phyloP scores from a whole-genome alignment of 2,888 invertebrate species.

The Amiota minor region DNA sequence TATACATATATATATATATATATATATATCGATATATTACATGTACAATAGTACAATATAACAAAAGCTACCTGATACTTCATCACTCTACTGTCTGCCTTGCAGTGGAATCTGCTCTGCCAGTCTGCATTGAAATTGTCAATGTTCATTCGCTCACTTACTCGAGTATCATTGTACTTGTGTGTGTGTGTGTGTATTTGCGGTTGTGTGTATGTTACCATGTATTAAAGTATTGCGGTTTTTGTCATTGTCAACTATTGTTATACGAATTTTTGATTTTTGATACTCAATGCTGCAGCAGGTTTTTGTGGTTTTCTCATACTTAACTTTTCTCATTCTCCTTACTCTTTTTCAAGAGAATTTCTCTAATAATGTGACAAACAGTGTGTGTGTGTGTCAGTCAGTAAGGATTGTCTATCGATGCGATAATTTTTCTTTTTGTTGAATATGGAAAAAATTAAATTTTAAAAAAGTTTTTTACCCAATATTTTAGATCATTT shows the following conservation, averaged over 20 bases:
- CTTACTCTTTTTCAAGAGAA: too few species aligned
- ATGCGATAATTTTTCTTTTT: too few species aligned
- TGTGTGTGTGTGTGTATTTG: slow-evolving; percentile 21
- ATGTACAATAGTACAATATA: not conserved
- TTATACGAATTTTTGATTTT: slow-evolving; percentile 53
- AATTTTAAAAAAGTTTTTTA: too few species aligned
- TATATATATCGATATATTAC: not conserved
- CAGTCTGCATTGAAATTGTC: slow-evolving; percentile 9
- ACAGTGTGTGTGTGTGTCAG: too few species aligned
- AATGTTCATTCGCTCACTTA: not conserved
- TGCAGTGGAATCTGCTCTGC: not conserved
- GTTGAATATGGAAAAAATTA: too few species aligned
- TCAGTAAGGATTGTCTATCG: too few species aligned
- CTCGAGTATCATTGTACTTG: slow-evolving; percentile 19
- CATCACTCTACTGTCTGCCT: too few species aligned
- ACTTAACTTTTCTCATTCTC: too few species aligned
- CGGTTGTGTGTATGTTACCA: slow-evolving; percentile 20
- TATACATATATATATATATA: not conserved
- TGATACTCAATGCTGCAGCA: slow-evolving; percentile 17
- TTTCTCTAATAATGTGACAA: too few species aligned
- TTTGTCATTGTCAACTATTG: slow-evolving; percentile 57
- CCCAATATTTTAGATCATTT: too few species aligned
- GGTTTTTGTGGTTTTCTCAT: slow-evolving; percentile 22
- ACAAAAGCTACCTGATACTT: too few species aligned
- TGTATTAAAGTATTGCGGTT: slow-evolving; percentile 57